A percentile compares a stretch with the other conserved stretches of the same genome.
Evolutionary conservation across 2,113 vertebrate species (phyloP).

Genomic region (Manacus vitellinus): DNA sequence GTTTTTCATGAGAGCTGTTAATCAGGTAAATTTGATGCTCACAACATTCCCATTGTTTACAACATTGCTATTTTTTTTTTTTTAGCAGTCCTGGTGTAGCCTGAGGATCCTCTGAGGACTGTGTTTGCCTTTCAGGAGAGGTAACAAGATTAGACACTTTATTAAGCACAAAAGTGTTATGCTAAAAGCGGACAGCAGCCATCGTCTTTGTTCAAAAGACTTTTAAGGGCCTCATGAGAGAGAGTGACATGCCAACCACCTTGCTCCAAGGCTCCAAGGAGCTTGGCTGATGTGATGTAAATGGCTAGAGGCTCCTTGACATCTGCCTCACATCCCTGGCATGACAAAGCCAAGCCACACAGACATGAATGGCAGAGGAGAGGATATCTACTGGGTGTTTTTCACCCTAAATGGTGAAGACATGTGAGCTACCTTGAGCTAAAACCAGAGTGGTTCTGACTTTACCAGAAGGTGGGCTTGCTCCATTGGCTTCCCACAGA

Average conservation of each 20-base stretch:
- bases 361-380: background rate
- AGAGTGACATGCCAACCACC: accelerated
- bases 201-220: background rate
- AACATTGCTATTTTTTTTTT: background rate
- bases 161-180: background rate
- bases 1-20: background rate
- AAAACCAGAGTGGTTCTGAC: background rate
- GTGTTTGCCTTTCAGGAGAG: background rate
- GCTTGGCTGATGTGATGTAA: background rate
- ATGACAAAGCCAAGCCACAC: background rate
- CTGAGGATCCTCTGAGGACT: background rate
- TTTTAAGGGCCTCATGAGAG: background rate
- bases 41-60: background rate
- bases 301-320: background rate
- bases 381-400: background rate
- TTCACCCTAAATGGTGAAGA: background rate
- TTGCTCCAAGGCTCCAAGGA: background rate
- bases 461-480: background rate
- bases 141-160: slow-evolving; percentile 24
- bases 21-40: background rate
- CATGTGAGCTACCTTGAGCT: background rate
- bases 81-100: background rate
- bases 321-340: background rate
- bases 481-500: background rate
- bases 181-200: accelerated